phyloP scores from a whole-genome alignment of 1,140 invertebrate genomes.

The Drosophila tani region DNA sequence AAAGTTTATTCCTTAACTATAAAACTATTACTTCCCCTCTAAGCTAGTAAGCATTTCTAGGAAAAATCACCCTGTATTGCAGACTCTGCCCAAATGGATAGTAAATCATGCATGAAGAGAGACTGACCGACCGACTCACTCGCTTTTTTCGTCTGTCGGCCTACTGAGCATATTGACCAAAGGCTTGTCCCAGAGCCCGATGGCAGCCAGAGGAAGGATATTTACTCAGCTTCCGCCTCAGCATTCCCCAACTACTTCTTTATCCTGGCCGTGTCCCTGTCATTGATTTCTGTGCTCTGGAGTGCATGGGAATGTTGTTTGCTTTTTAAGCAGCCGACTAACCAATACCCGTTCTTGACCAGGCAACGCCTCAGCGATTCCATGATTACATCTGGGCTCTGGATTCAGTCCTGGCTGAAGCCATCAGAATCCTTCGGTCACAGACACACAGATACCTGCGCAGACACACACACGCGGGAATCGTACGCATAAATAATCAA shows the following conservation, averaged over 20 bases:
- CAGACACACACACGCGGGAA: background rate
- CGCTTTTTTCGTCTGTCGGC: slow-evolving; percentile 15
- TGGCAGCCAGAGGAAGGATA: slow-evolving; percentile 37
- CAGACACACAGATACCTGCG: slow-evolving; percentile 6
- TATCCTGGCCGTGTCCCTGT: slow-evolving; percentile 17
- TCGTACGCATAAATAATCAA: slow-evolving; percentile 65
- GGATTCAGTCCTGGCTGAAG: slow-evolving; percentile 4
- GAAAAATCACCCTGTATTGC: slow-evolving; percentile 21
- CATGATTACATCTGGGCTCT: slow-evolving; percentile 64
- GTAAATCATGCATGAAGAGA: slow-evolving; percentile 49
- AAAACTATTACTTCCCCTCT: background rate
- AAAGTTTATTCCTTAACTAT: no score
- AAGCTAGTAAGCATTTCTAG: background rate
- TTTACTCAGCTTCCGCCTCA: slow-evolving; percentile 16
- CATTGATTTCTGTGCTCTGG: slow-evolving; percentile 41
- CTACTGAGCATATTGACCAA: slow-evolving; percentile 30
- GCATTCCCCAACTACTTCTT: background rate
- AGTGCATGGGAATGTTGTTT: slow-evolving; percentile 67
- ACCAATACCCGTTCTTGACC: slow-evolving; percentile 42
- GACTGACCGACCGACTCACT: slow-evolving; percentile 21
- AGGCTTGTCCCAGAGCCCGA: slow-evolving; percentile 14
- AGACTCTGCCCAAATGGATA: background rate
- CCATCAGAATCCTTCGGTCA: slow-evolving; percentile 5
- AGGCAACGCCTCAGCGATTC: slow-evolving; percentile 58
- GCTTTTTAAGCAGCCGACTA: slow-evolving; percentile 69